A percentile compares a stretch with the other conserved stretches of the same genome.
phyloP scores from a whole-genome alignment of 2,797 vertebrate species.

The Microhierax caerulescens region DNA sequence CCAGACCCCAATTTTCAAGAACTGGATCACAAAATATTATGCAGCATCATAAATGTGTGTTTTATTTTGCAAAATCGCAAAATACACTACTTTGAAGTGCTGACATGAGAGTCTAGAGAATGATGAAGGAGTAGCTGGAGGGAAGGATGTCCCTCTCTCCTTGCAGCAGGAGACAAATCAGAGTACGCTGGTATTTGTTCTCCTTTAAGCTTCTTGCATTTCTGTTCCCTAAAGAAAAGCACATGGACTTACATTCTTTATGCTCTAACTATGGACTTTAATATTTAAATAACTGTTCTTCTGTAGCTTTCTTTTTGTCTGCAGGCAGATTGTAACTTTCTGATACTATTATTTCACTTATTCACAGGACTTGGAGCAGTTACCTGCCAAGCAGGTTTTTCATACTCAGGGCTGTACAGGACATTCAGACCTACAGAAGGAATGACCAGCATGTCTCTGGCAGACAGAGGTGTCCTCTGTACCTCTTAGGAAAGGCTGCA shows the following conservation, averaged over 20 bases:
- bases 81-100: background rate
- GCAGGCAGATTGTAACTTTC: background rate
- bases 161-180: background rate
- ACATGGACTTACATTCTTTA: background rate
- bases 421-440: background rate
- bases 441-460: rapidly evolving
- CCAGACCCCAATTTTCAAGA: background rate
- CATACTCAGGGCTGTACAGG: background rate
- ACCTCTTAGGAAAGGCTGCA: background rate
- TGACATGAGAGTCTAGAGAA: background rate
- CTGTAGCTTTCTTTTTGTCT: background rate
- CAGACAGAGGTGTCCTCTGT: background rate
- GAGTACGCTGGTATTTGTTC: background rate
- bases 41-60: background rate
- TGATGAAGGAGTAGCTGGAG: background rate
- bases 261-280: background rate
- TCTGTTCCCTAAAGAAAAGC: background rate
- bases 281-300: background rate
- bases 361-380: background rate
- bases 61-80: background rate
- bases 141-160: background rate
- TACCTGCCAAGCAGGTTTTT: constrained; percentile 46
- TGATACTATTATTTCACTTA: background rate
- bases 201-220: background rate
- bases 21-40: background rate